Evolutionary conservation across 2,797 vertebrate genomes (phyloP), one percentile per base, ranked within the genome.

Genomic region (Neopelma chrysocephalum): DNA sequence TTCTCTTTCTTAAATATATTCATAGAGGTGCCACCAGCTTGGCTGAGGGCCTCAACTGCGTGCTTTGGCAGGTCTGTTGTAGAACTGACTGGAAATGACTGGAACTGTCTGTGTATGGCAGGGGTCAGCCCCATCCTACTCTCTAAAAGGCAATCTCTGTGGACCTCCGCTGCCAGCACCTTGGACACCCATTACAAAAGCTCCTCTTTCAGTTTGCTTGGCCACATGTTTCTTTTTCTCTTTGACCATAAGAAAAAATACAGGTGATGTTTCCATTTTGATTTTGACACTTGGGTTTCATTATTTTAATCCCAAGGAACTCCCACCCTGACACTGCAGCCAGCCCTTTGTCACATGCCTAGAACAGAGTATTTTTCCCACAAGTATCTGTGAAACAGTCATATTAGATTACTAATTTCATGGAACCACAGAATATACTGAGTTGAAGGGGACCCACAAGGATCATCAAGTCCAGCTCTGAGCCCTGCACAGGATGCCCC

Each of bases 151-250:
- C 6, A 29, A 23, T 7, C 10, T 5, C 19, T 54, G 54, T 53
- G 50, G 5, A 4, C 25, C 3, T 4, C 27, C 12, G 17, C 15
- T 40, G n/a, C 15, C 26, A 42, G 31, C 10, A 48, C 18, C 11
- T 79, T 20, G 6, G n/a, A 22, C 2, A 4, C 19, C 2, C 0
- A 1, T 3, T 25, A 70, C 32, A 61, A 75, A 65, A 66, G 0
- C 3, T 73, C 11, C 32, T 56, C 15, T 91, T 53, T 13, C 8
- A 7, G 11, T 70, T 78, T 32, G 4, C 3, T 48, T 78, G 11
- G 21, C 5, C 69, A n/a, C 5, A 10, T 26, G 5, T 42, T 60
- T 87, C 31, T 65, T 81, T 77, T 56, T 21, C 23, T 36, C 14
- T 48, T 81, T 82, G 26, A 73, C 11, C 3, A 40, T 16, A 47